Evolutionary conservation across 2,113 vertebrate genomes (phyloP), one percentile per base, ranked within the genome.

Genomic region (Lophius piscatorius): DNA sequence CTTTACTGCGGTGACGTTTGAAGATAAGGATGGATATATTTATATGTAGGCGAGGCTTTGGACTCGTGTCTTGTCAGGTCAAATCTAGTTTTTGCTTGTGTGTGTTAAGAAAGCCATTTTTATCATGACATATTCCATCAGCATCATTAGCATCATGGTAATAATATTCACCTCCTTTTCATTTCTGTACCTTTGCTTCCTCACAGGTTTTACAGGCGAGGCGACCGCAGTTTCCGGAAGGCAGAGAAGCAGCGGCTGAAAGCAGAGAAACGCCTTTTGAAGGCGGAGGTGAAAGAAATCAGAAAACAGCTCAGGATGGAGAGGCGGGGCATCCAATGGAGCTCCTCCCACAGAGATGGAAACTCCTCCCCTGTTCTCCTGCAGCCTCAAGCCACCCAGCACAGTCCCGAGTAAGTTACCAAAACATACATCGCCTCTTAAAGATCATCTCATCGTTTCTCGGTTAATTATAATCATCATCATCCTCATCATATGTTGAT

Each of bases 271-370:
- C 94, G 95, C 4, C 93, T 98, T 63, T 90, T 96, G 29, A 98
- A 98, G 80, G 95, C 95, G 0, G 97, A 98, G 64, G 94, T 97
- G 69, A 94, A 96, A 77, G 96, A 98, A 85, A 94, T 98, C 66
- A 93, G 96, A 68, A 98, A 95, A 74, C 97, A 99, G 85, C 91
- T 98, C 21, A 94, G 96, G 81, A 91, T 98, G 87, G 96, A 98
- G 80, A 92, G 94, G 81, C 93, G 95, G 76, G 93, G 96, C 78
- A 87, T 96, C 44, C 91, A 96, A 63, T 96, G 95, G 95, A 94
- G 93, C 63, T 93, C 86, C 26, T 93, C 86, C 35, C 67, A 80
- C 12, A 50, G 80, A 17, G 90, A 92, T 5, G 89, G 90, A 33
- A 90, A 71, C 81, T 89, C 90, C 60, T 90, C 90, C 34, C 91